Conservation (phyloP, 2,797 vertebrate species). For the Pitangus sulphuratus region DNA sequence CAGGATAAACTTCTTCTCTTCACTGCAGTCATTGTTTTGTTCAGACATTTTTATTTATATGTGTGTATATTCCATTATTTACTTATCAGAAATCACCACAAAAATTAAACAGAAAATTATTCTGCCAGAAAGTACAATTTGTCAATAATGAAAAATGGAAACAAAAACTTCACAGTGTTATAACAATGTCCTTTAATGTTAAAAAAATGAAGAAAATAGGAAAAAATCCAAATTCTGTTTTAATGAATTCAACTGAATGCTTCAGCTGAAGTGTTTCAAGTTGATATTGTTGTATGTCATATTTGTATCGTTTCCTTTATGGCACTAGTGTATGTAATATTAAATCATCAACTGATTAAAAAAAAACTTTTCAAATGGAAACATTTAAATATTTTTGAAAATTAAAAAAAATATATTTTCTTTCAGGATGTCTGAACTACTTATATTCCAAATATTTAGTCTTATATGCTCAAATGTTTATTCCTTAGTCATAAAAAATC, state of each 20-base stretch:
- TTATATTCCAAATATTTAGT: background rate
- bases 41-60: background rate
- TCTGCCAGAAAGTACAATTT: background rate
- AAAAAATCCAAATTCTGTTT: background rate
- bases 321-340: background rate
- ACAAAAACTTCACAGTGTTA: background rate
- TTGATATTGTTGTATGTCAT: background rate
- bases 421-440: background rate
- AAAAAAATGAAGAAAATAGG: background rate
- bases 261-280: background rate
- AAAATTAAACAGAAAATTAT: background rate
- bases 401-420: background rate
- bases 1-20: background rate
- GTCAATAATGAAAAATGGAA: background rate
- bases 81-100: background rate
- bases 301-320: background rate
- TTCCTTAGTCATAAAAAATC: background rate
- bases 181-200: background rate
- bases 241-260: background rate
- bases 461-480: background rate
- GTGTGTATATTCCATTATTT: background rate
- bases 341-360: background rate
- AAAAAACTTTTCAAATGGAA: background rate
- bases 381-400: background rate
- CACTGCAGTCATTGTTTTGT: background rate